Evolutionary conservation across 2,797 vertebrate species (phyloP), one percentile per base, ranked within the genome.

Genomic region (Peromyscus attwateri): DNA sequence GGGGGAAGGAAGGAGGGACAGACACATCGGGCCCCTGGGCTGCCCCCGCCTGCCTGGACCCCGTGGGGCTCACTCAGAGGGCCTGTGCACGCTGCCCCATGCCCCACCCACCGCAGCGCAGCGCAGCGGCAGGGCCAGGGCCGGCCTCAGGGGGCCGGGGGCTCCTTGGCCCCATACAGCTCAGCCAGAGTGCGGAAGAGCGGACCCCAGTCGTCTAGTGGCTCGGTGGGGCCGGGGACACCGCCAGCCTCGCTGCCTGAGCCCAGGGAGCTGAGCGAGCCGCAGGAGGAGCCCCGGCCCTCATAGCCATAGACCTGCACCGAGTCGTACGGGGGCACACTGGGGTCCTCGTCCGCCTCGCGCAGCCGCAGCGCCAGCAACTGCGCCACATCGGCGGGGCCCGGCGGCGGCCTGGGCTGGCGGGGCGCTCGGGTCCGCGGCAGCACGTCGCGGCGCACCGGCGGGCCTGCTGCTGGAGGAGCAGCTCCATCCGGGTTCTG

Each of bases 251-350:
- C 99, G 0, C 99, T 99, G 89, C 99, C 99, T 0, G 99, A 99
- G 97, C 99, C 99, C 55, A 99, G 99, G 6, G 99, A 98, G 95
- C 98, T 98, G 92, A 98, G 98, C 0, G 98, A 99, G 70, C 99
- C 99, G 0, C 99, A 99, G 25, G 99, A 98, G n/a, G 99, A 99
- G 34, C 99, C 99, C 40, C 98, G 99, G 83, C 99, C 99, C 97
- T 99, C 99, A 82, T 99, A 99, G 95, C 99, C 99, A 6, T 99
- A 99, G 96, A 99, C 99, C 98, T 99, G 99, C 98, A 99, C 99
- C 0, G 99, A 99, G 97, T 99, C 99, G 66, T 99, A 99, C 0
- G 99, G 99, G 0, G 99, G 99, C 97, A 99, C 99, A 0, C 99
- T 98, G 21, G 99, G 99, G 98, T 99, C 99, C 71, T 99, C 99